Percentiles rank a stretch among this genome's conserved stretches.
Conservation (phyloP, 2,113 vertebrate genomes). For the Microtus oregoni region DNA sequence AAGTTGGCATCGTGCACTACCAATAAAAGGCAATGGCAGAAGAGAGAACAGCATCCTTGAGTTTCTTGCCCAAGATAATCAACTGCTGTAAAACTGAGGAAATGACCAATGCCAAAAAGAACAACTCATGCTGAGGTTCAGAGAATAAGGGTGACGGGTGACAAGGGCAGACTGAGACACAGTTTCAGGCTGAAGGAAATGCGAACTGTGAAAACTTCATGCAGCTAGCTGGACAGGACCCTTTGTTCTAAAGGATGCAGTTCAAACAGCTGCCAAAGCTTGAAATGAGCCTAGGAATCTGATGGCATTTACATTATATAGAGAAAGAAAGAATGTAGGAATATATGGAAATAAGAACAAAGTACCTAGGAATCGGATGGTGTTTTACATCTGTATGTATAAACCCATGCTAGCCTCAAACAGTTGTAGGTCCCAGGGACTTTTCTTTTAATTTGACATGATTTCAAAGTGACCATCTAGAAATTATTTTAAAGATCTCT, state of each 20-base stretch:
- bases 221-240: background rate
- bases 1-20: background rate
- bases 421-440: background rate
- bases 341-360: background rate
- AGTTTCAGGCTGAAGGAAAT: background rate
- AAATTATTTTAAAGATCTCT: conserved; percentile 13
- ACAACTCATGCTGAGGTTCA: background rate
- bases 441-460: conserved; percentile 28
- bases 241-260: background rate
- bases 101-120: background rate
- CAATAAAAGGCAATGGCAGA: background rate
- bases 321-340: background rate
- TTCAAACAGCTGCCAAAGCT: background rate
- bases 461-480: background rate
- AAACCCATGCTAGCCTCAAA: background rate
- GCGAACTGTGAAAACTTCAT: background rate
- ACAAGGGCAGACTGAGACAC: background rate
- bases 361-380: too few species aligned
- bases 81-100: background rate
- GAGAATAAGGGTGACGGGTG: background rate
- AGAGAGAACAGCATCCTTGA: fast-evolving
- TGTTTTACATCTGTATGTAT: background rate
- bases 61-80: background rate
- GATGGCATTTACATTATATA: background rate
- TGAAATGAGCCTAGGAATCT: background rate